Conservation (phyloP, 2,888 invertebrate species). For the Seladonia tumulorum region DNA sequence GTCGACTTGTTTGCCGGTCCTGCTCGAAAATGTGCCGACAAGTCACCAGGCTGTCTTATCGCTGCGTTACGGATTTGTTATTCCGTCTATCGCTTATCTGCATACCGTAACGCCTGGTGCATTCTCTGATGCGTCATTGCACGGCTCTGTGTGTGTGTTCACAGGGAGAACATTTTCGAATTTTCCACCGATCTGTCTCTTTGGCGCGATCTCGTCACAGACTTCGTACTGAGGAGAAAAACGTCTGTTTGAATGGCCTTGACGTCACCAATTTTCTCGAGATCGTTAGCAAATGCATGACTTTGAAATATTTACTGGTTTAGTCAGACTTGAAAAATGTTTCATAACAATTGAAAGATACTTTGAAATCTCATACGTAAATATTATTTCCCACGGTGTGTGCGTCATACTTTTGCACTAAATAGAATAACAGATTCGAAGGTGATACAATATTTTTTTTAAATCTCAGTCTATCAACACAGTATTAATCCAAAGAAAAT, state of each 20-base stretch:
- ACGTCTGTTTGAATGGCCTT: background rate
- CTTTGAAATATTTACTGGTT: no score
- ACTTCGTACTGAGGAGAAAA: background rate
- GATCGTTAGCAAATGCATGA: no score
- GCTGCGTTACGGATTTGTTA: constrained; percentile 61
- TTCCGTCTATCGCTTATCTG: constrained; percentile 63
- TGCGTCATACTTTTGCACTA: no score
- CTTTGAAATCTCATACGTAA: no score
- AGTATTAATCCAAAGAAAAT: background rate
- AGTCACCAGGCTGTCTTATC: constrained; percentile 52
- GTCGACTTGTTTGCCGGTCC: constrained; percentile 32
- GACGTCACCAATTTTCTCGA: background rate
- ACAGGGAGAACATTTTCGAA: constrained; percentile 34
- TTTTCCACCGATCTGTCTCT: constrained; percentile 37
- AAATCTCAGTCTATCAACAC: no score
- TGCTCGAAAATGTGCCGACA: constrained; percentile 35
- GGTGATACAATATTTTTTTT: no score
- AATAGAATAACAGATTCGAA: no score
- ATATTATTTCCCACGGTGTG: no score
- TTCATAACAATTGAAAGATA: no score
- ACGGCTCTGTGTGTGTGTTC: constrained; percentile 19
- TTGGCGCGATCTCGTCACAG: background rate
- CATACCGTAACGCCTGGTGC: constrained; percentile 47
- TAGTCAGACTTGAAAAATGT: no score
- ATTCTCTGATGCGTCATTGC: constrained; percentile 55